Base-by-base conservation (phyloP, 2,888 invertebrate genomes). In the Dynastes tityus region DNA sequence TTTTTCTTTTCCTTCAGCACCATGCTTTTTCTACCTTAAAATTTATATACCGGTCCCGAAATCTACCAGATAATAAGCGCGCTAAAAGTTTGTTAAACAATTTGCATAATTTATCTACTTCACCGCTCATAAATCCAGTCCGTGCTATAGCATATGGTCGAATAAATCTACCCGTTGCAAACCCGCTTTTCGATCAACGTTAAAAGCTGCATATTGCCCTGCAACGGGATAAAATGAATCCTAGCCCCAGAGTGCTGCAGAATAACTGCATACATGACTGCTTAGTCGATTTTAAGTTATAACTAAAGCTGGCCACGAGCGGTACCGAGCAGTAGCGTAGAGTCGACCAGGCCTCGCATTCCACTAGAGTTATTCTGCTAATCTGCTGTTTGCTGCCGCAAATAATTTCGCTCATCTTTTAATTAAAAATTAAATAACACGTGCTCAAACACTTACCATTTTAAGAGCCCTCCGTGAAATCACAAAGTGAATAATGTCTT, bases 31-130 rank as follows among this genome's bases (percentile, higher is more conserved):
- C 65, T 37, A 8, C 9, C 40, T 73, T 58, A 40, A 58, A 58
- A 73, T 73, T 73, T 73, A 73, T 73, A 61, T 40, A n/a, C 73
- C 58, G 61, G 58, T 45, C 73, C 45, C 73, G 37, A 73, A 73
- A 73, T 73, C 73, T 58, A 58, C 73, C 73, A 81, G 53, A 75
- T 61, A 75, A 74, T 74, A 79, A 79, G 78, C 78, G 75, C 63
- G 77, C 80, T 80, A 79, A 80, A 80, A 78, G 80, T 81, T 80
- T 79, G 80, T 76, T 78, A 78, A 80, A 80, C 80, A 81, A 80
- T 81, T 81, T 81, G 79, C 81, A 81, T 81, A 81, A 81, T 80
- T 81, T 81, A 81, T 81, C 77, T 79, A 77, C 76, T 71, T 73
- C 76, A 75, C 76, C 76, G 63, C 53, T 71, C 80, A 81, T 81